Evolutionary conservation across 2,888 invertebrate species (phyloP), one percentile per base, ranked within the genome.

Genomic region (Andrena dorsata): DNA sequence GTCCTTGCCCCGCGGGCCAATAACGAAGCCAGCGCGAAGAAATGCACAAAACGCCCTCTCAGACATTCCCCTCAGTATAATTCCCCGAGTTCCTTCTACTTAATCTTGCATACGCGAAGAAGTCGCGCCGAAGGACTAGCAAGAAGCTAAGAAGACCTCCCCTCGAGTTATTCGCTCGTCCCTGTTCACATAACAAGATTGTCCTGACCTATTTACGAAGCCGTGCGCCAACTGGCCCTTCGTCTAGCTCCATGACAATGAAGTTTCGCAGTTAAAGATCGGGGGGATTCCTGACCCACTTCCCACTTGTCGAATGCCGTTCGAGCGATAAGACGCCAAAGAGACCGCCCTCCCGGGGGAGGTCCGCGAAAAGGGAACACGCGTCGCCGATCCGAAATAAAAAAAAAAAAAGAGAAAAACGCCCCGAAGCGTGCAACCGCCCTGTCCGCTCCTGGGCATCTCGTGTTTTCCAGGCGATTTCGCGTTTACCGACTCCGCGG

Each of bases 281-380:
- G 51, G 49, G 23, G 56, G 56, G 68, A 78, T 78, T 83, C 64
- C 83, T 83, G 83, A 83, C 83, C 83, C 79, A 83, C 75, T 83
- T 83, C 72, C 23, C 60, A 30, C 56, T 65, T 72, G 32, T 72
- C 79, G 61, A 71, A 83, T 63, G 60, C 49, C 60, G 60, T 73
- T 69, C 70, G 41, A 35, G 28, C 32, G 68, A 82, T 72, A 76
- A 81, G 82, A 63, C 68, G 68, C 56, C 49, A 64, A 56, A 26
- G 65, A 56, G 28, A 26, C 49, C 28, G 6, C 2, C 7, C n/a
- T 16, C 35, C 4, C 41, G 16, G 4, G 16, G 16, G 13, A 23
- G 41, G 16, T 53, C 6, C 13, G 32, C 26, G 49, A 68, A 63
- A 80, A 23, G 56, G 28, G 47, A 71, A 80, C 65, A 26, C 66